Evolutionary conservation across 2,888 invertebrate genomes (phyloP).

Genomic region (Drosophila sordidapex): DNA sequence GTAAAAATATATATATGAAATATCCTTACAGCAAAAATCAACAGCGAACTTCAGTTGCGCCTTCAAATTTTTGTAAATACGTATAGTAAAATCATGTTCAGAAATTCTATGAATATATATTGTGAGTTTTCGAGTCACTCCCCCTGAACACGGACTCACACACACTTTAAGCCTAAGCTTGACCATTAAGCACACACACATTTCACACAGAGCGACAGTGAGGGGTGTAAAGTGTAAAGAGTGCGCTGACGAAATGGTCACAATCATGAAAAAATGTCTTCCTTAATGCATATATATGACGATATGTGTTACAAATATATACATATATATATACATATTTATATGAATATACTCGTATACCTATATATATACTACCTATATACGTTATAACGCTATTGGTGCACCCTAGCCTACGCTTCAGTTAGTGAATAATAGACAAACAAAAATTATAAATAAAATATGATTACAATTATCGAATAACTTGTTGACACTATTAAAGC

Average conservation of each 20-base stretch:
- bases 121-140: slow-evolving; percentile 38
- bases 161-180: slow-evolving; percentile 67
- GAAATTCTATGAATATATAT: slow-evolving; percentile 55
- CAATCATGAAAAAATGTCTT: slow-evolving; percentile 80
- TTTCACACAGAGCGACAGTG: slow-evolving; percentile 14
- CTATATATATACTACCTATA: slow-evolving; percentile 31
- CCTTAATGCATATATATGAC: slow-evolving; percentile 79
- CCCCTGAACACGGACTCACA: slow-evolving; percentile 68
- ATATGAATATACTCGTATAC: slow-evolving; percentile 55
- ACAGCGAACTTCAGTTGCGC: slow-evolving; percentile 72
- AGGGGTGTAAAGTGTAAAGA: slow-evolving; percentile 33
- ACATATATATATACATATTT: slow-evolving; percentile 48
- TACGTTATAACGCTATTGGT: slow-evolving; percentile 57
- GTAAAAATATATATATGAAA: slow-evolving; percentile 16
- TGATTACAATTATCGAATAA: slow-evolving; percentile 48
- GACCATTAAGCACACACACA: slow-evolving; percentile 55
- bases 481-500: slow-evolving; percentile 67
- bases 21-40: slow-evolving; percentile 24
- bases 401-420: slow-evolving; percentile 71
- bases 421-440: slow-evolving; percentile 57
- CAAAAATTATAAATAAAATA: slow-evolving; percentile 14
- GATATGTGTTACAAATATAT: slow-evolving; percentile 75
- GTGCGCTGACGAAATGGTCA: slow-evolving; percentile 69
- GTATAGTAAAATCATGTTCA: slow-evolving; percentile 15
- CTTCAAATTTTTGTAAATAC: slow-evolving; percentile 68